Base-by-base conservation (phyloP, 2,888 invertebrate species). In the Xylophagus ater region DNA sequence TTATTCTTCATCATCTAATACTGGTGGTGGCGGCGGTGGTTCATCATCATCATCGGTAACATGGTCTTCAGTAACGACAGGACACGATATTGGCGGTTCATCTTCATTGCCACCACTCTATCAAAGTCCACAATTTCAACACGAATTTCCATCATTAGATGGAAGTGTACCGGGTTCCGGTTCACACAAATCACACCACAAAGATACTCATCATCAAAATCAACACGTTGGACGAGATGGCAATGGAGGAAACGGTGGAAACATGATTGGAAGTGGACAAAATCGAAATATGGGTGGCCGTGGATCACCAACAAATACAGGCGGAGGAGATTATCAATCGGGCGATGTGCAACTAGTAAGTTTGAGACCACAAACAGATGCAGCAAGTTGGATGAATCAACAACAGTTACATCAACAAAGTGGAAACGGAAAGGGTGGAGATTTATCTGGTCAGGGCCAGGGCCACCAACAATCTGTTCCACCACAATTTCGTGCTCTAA, bases 101-200 rank as follows among this genome's bases (percentile, higher is more conserved):
- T 50, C 54, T 35, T 52, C 53, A 15, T 66, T 73, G 37, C 76
- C 76, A 33, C 76, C 75, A 24, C 71, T 81, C 45, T 81, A 82
- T 54, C 82, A 88, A 65, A 86, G 81, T 65, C 78, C 87, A 53
- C 85, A 85, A 67, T 92, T 90, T 72, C 89, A 89, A 70, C 88
- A 90, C 78, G 94, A 94, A 72, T 94, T 94, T 72, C 94, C 94
- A 59, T 87, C 86, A 60, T 64, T 76, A 54, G 74, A 73, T 61
- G 73, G 74, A 51, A 68, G 73, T 56, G 71, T 70, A 68, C 58
- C 74, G 70, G 36, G 46, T 42, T 42, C 45, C 38, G 45, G 37
- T 28, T 47, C 48, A 46, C 68, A 46, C 45, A 47, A 47, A 37
- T 36, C 35, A 37, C 49, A 45, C 32, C 37, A 51, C 58, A 55